A percentile compares a stretch with the other conserved stretches of the same genome.
phyloP scores from a whole-genome alignment of 2,797 vertebrate genomes.

The Leptoclinus maculatus region DNA sequence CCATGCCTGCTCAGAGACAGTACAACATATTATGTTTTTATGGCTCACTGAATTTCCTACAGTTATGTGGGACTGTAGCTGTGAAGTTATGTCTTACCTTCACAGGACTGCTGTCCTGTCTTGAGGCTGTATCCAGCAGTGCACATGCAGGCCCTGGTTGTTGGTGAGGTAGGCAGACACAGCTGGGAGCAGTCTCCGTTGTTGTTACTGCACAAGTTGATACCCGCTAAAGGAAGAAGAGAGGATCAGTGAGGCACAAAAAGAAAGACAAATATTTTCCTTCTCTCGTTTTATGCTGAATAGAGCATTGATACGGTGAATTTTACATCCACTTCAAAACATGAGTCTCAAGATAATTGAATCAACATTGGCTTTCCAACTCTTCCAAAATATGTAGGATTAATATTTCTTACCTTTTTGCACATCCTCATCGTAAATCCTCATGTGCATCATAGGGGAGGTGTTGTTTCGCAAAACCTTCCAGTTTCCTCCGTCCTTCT shows the following conservation, averaged over 20 bases:
- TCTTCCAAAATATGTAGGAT: neutral
- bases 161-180: constrained; percentile 92
- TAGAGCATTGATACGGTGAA: neutral
- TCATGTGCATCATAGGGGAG: constrained; percentile 97
- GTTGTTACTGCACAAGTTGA: constrained; percentile 93
- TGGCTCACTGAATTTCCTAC: neutral
- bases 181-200: constrained; percentile 98
- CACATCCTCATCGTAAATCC: constrained; percentile 92
- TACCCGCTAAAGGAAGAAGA: constrained; percentile 69
- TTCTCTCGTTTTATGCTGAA: neutral
- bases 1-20: constrained; percentile 87
- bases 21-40: neutral
- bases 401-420: constrained; percentile 84
- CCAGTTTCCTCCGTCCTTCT: constrained; percentile 88
- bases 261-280: neutral
- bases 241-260: neutral
- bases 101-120: constrained; percentile 94
- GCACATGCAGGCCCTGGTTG: constrained; percentile 94
- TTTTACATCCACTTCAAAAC: neutral
- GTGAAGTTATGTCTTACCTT: constrained; percentile 80
- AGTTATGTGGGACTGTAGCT: neutral
- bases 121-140: constrained; percentile 96
- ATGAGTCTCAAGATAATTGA: neutral
- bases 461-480: constrained; percentile 92
- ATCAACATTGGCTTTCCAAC: neutral